Conservation (phyloP, 2,113 vertebrate species). For the Numida meleagris region DNA sequence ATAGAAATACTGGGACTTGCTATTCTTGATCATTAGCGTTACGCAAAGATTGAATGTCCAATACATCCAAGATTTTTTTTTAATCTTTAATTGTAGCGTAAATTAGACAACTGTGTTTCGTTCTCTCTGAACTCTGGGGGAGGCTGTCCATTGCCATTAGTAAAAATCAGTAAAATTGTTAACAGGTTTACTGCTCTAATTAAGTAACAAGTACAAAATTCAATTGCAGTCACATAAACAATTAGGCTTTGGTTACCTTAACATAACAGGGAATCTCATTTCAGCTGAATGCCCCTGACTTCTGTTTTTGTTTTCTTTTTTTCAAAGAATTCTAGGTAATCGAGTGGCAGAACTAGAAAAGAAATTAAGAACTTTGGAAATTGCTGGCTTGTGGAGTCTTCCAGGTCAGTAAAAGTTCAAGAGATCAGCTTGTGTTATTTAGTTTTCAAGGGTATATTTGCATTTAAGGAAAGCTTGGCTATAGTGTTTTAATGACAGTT, state of each 20-base stretch:
- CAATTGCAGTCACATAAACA: not conserved
- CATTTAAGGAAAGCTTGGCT: not conserved
- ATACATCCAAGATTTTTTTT: not conserved
- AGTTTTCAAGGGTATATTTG: not conserved
- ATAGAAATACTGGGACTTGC: not conserved
- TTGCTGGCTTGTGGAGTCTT: constrained; percentile 96
- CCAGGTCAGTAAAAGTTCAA: constrained; percentile 83
- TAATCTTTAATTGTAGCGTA: not conserved
- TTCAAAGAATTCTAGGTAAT: constrained; percentile 90
- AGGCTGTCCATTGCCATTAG: not conserved
- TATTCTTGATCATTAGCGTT: not conserved
- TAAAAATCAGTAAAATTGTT: not conserved
- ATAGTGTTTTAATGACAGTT: not conserved
- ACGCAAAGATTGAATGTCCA: not conserved
- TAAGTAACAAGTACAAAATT: not conserved
- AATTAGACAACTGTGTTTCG: not conserved
- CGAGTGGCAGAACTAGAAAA: constrained; percentile 94
- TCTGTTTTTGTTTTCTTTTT: not conserved
- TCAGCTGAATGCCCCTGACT: not conserved
- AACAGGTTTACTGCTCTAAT: not conserved
- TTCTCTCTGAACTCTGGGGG: not conserved
- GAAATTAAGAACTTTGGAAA: constrained; percentile 93
- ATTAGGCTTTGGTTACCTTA: not conserved
- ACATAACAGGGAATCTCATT: not conserved
- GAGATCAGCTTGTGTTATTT: not conserved